phyloP scores from a whole-genome alignment of 2,888 invertebrate genomes.

The Tinea pellionella region DNA sequence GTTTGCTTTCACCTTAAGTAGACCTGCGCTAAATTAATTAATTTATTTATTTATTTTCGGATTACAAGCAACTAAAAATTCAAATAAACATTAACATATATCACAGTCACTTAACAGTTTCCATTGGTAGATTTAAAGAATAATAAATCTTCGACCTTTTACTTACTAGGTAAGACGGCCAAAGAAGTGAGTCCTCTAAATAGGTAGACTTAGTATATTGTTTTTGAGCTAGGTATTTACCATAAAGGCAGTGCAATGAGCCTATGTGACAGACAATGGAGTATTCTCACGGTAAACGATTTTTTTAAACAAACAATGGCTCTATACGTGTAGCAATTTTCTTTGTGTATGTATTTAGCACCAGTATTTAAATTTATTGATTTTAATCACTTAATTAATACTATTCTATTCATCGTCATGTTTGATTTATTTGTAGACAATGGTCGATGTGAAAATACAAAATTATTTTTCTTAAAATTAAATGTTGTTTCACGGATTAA shows the following conservation, averaged over 20 bases:
- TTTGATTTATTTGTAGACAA: constrained; percentile 2
- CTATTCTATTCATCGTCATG: background rate
- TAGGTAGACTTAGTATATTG: background rate
- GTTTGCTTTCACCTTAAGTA: too few species aligned
- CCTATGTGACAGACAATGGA: constrained; percentile 26
- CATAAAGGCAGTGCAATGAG: background rate
- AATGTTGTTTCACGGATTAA: too few species aligned
- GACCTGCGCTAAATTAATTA: too few species aligned
- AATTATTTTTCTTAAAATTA: background rate
- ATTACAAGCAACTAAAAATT: too few species aligned
- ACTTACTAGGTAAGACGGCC: too few species aligned
- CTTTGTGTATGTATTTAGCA: constrained; percentile 10
- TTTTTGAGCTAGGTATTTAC: background rate
- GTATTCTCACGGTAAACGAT: constrained; percentile 38
- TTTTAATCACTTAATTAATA: constrained; percentile 13
- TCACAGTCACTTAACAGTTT: too few species aligned
- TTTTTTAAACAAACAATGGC: constrained; percentile 38
- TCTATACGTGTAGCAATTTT: constrained; percentile 39
- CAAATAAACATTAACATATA: too few species aligned
- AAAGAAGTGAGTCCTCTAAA: too few species aligned
- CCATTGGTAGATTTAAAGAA: too few species aligned
- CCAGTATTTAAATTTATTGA: constrained; percentile 12
- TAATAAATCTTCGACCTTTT: too few species aligned
- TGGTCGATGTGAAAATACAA: background rate
- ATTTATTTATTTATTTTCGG: too few species aligned